Evolutionary conservation across 2,113 vertebrate species (phyloP), one percentile per base, ranked within the genome.

Genomic region (Gavia stellata): DNA sequence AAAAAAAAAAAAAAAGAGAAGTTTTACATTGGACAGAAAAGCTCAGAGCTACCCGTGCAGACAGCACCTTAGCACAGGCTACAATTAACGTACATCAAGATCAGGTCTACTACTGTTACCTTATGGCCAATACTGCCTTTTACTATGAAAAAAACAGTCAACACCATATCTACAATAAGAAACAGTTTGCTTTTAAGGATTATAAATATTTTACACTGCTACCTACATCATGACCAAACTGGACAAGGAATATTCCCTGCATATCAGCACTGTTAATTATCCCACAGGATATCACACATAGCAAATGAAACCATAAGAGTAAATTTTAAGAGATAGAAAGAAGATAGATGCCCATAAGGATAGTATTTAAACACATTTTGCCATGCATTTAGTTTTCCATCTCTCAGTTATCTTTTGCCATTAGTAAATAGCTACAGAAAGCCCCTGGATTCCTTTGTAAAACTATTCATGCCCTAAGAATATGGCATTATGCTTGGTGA

Each of bases 21-120:
- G 91, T 95, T 97, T 85, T 86, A 86, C 80, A 78, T 53, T 79
- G 20, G 68, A 86, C 50, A 87, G 83, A 88, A 84, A 92, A 94
- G 94, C 84, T 93, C 88, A 79, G 82, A 94, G 83, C 58, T 86
- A 88, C 40, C 44, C 62, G 44, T 55, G 92, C 91, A 94, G 88
- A 92, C 4, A 96, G 86, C 79, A 82, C 85, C 80, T 80, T 56
- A 14, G 81, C 33, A 73, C n/a, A 92, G 49, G 20, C 62, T 88
- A 66, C 65, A 92, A 88, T 92, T 83, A 92, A 86, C 7, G 8
- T 73, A 50, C 45, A 63, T 9, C 38, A 14, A 55, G 47, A 67
- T 29, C 72, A 84, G 34, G 47, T 56, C 24, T 81, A 44, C 72
- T 73, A 10, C 62, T 56, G 34, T n/a, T 94, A 44, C n/a, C 26